Evolutionary conservation across 2,888 invertebrate genomes (phyloP), one percentile per base, ranked within the genome.

Genomic region (Icerya purchasi): DNA sequence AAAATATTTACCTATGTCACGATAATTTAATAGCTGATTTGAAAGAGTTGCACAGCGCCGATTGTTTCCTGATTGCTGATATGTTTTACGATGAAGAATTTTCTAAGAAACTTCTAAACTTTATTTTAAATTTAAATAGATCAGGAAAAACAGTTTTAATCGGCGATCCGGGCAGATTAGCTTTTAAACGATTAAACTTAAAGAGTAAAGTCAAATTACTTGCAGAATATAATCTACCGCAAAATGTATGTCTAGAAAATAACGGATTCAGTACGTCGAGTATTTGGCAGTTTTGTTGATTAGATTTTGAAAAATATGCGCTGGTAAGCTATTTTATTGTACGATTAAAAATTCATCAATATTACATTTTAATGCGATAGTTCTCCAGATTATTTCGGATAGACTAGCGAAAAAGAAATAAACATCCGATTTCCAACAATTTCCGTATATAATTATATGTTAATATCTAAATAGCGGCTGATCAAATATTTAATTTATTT

Each of bases 41-140:
- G 8, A 36, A 14, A 14, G 8, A 36, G 36, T 36, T 36, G 8
- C 64, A 66, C 1, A 70, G 71, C 5, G 77, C 74, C 66, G 79
- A 82, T 64, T 71, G 77, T 1, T 71, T 83, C 62, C 69, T 83
- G n/a, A 71, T 83, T 50, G 83, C 83, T 1, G 83, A 83, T 68
- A 77, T 83, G 75, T 79, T 83, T 65, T 83, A 83, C 67, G 81
- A 83, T 66, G 74, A 76, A 61, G 74, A 76, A 55, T 77, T 80
- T 62, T 75, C 77, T 0, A 71, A 68, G 3, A 56, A 66, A n/a
- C 67, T 81, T 49, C 74, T 78, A 61, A 68, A 72, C 1, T 81
- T 81, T 81, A 69, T 81, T 0, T 65, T 68, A 20, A 64, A 63
- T 2, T 65, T 77, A 22, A 68, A 66, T 14, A 62, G 57, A 0